Evolutionary conservation across 2,888 invertebrate species (phyloP).

Genomic region (Habrosyne pyritoides): DNA sequence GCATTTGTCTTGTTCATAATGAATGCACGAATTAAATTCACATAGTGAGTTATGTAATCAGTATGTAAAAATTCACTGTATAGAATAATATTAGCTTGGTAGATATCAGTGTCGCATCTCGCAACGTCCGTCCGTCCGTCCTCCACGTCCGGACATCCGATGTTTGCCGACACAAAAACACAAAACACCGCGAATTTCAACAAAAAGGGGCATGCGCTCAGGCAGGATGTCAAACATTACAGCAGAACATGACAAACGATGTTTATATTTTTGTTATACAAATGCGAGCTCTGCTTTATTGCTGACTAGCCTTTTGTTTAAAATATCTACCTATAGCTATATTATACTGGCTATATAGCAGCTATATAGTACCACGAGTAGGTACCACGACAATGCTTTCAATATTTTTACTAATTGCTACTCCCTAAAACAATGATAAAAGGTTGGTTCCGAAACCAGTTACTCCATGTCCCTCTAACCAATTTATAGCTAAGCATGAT

Average conservation of each 20-base stretch:
- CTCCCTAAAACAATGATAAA: too few relatives aligned
- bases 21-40: slow-evolving; percentile 12
- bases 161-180: slow-evolving; percentile 46
- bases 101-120: slow-evolving; percentile 50
- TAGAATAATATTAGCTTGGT: slow-evolving; percentile 27
- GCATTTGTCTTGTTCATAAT: too few relatives aligned
- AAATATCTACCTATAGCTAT: too few relatives aligned
- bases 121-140: slow-evolving; percentile 37
- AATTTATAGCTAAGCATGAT: too few relatives aligned
- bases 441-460: too few relatives aligned
- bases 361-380: too few relatives aligned
- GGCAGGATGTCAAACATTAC: slow-evolving; percentile 54
- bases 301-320: too few relatives aligned
- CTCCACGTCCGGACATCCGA: slow-evolving; percentile 53
- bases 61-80: slow-evolving; percentile 17
- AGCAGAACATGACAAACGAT: slow-evolving; percentile 46
- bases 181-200: slow-evolving; percentile 57
- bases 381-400: too few relatives aligned
- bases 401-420: too few relatives aligned
- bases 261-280: slow-evolving; percentile 17
- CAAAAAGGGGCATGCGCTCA: slow-evolving; percentile 50
- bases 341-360: too few relatives aligned
- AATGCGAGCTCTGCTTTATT: too few relatives aligned
- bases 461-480: too few relatives aligned
- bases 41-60: slow-evolving; percentile 1